These are phyloP conservation scores for Pseudocheirus occidentalis DNA, from an alignment of 2,797 vertebrate species.

Conservation along the genomic window DNA sequence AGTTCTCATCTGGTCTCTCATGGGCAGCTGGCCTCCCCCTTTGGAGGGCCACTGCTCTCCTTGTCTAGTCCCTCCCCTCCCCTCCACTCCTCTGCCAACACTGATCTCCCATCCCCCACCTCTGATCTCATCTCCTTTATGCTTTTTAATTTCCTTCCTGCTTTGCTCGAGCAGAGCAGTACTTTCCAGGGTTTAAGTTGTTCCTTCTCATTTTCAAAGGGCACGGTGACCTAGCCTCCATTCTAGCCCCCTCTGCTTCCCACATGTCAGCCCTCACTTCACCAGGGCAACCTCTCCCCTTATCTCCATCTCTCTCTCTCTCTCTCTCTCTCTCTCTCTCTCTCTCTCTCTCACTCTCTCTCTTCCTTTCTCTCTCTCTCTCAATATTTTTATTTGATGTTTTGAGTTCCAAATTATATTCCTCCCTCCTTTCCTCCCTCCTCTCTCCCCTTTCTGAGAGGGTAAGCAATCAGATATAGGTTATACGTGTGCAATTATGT, in stretches of 20 bases:
- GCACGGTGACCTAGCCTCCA: neutral
- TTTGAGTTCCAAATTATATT: too few relatives aligned
- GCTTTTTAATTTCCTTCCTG: neutral
- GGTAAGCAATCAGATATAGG: neutral
- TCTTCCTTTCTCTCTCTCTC: rapidly evolving
- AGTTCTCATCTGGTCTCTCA: neutral
- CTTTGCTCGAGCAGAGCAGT: neutral
- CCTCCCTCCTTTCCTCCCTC: too few relatives aligned
- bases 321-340: neutral
- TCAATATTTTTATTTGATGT: too few relatives aligned
- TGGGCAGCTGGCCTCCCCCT: neutral
- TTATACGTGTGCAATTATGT: neutral
- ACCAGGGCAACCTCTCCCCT: neutral
- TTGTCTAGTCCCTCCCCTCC: neutral
- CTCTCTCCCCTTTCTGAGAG: neutral
- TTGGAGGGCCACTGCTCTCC: neutral
- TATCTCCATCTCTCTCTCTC: neutral
- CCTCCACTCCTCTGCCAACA: neutral
- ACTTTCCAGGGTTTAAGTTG: neutral
- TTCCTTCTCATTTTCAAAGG: neutral
- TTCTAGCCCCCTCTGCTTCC: neutral
- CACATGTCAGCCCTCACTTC: rapidly evolving
- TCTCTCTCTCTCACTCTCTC: too few relatives aligned
- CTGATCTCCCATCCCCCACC: neutral
- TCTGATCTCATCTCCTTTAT: neutral